These are phyloP conservation scores for Xestia ashworthii DNA, from an alignment of 2,888 invertebrate species.

Conservation along the genomic window DNA sequence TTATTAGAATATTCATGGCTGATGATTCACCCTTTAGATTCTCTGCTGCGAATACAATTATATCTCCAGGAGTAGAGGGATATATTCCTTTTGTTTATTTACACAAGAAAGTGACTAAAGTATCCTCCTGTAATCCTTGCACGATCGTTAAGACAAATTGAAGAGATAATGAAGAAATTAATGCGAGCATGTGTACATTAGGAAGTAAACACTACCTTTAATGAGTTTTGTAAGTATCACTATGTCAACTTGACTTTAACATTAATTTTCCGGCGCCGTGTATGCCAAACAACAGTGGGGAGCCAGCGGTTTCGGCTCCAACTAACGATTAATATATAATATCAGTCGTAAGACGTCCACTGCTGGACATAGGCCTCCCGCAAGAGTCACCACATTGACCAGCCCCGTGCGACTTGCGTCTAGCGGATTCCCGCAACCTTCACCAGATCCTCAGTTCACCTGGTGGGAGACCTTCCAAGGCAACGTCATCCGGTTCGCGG, in stretches of 20 bases:
- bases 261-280: neutral
- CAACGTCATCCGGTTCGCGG: too few relatives aligned
- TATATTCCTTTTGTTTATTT: neutral
- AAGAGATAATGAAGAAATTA: conserved; percentile 22
- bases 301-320: too few relatives aligned
- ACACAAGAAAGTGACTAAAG: neutral
- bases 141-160: conserved; percentile 30
- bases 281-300: neutral
- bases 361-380: too few relatives aligned
- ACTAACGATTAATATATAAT: too few relatives aligned
- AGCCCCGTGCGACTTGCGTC: too few relatives aligned
- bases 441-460: too few relatives aligned
- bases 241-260: neutral
- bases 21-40: neutral
- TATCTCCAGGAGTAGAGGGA: neutral
- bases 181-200: neutral
- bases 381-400: too few relatives aligned
- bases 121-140: conserved; percentile 2
- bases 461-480: too few relatives aligned
- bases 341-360: too few relatives aligned
- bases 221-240: conserved; percentile 38
- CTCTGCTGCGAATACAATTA: neutral
- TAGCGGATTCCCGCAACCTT: too few relatives aligned
- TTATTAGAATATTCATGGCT: neutral
- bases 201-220: conserved; percentile 23